Evolutionary conservation across 2,797 vertebrate genomes (phyloP).

Genomic region (Acipenser oxyrinchus): DNA sequence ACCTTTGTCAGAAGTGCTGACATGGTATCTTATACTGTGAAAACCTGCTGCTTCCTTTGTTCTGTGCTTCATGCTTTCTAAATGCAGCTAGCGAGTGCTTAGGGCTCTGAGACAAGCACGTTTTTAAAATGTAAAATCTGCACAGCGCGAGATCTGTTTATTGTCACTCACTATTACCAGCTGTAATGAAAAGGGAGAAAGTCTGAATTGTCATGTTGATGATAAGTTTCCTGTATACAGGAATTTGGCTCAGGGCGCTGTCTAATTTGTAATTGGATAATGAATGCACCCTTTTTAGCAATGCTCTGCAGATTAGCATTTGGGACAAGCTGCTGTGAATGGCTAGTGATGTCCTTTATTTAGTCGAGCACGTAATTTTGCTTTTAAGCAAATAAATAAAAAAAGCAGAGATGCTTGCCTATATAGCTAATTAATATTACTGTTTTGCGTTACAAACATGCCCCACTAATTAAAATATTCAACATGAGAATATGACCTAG

Average conservation of each 20-base stretch:
- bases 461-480: slow-evolving; percentile 31
- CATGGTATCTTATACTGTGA: neutral
- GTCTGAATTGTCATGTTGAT: too few relatives aligned
- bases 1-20: slow-evolving; percentile 27
- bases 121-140: too few relatives aligned
- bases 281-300: slow-evolving; percentile 34
- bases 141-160: too few relatives aligned
- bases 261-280: slow-evolving; percentile 35
- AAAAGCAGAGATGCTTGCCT: too few relatives aligned
- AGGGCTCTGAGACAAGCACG: slow-evolving; percentile 20
- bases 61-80: slow-evolving; percentile 29
- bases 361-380: too few relatives aligned
- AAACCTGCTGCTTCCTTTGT: slow-evolving; percentile 21
- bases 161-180: too few relatives aligned
- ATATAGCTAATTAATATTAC: too few relatives aligned
- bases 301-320: slow-evolving; percentile 26
- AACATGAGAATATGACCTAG: slow-evolving; percentile 26
- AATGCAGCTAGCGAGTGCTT: slow-evolving; percentile 29
- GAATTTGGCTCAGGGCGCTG: neutral
- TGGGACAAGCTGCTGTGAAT: neutral
- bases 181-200: too few relatives aligned
- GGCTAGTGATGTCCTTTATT: too few relatives aligned
- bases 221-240: slow-evolving; percentile 16
- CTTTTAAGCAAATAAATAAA: too few relatives aligned
- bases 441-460: slow-evolving; percentile 11